These are phyloP conservation scores for Spilogale gracilis DNA, from an alignment of 2,113 vertebrate species.

Conservation along the genomic window DNA sequence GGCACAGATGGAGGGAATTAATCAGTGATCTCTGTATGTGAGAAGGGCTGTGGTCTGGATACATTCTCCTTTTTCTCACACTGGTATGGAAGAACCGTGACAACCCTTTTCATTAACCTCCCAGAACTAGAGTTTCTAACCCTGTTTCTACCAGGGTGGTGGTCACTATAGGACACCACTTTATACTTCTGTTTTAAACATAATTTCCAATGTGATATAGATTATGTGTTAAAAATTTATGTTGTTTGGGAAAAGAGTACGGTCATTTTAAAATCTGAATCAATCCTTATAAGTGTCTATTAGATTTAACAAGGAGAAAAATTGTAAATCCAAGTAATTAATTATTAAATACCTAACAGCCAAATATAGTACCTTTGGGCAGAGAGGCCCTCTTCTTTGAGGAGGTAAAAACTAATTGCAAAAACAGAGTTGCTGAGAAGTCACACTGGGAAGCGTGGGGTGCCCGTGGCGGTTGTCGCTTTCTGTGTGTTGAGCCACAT, in stretches of 20 bases:
- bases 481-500: constrained; percentile 44
- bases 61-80: neutral
- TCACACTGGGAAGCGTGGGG: constrained; percentile 47
- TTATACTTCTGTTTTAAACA: neutral
- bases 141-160: neutral
- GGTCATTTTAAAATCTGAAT: constrained; percentile 41
- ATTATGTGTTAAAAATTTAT: neutral
- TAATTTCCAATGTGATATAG: neutral
- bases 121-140: neutral
- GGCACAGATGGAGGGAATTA: neutral
- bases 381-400: constrained; percentile 43
- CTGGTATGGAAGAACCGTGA: neutral
- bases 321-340: constrained; percentile 63
- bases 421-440: neutral
- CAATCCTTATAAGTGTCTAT: neutral
- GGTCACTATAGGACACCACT: neutral
- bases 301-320: constrained; percentile 55
- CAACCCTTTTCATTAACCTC: neutral
- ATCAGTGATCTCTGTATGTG: neutral
- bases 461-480: neutral
- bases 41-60: neutral
- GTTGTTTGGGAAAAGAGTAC: rapidly evolving
- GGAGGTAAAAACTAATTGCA: constrained; percentile 51
- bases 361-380: constrained; percentile 68
- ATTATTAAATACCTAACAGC: constrained; percentile 67